Evolutionary conservation across 2,797 vertebrate species (phyloP).

Genomic region (Otolemur crassicaudatus): DNA sequence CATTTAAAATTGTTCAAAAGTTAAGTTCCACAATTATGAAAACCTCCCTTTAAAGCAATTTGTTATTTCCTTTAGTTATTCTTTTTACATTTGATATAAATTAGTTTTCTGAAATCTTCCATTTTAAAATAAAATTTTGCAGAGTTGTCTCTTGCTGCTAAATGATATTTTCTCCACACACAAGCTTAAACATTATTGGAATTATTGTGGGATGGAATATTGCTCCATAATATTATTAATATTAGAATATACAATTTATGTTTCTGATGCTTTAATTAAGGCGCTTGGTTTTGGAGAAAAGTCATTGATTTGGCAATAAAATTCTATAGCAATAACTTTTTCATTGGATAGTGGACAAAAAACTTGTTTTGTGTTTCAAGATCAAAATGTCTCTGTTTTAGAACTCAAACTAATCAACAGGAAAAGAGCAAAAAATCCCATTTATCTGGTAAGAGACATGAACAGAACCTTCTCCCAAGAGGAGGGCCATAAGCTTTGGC

Average conservation of each 20-base stretch:
- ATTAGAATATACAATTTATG: not conserved
- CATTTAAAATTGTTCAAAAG: not conserved
- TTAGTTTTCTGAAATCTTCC: not conserved
- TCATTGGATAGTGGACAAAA: constrained; percentile 2
- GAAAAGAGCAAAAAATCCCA: too few species aligned
- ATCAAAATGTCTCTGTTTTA: constrained; percentile 15
- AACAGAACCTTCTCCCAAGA: too few species aligned
- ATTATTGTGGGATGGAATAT: not conserved
- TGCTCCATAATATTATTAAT: not conserved
- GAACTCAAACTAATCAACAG: too few species aligned
- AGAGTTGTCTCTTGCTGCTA: not conserved
- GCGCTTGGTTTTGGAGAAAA: constrained; percentile 10
- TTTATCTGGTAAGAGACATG: too few species aligned
- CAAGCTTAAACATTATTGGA: not conserved
- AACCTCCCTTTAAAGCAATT: constrained; percentile 15
- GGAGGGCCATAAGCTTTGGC: not conserved
- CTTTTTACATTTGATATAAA: not conserved
- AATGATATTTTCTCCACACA: not conserved
- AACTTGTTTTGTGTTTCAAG: not conserved
- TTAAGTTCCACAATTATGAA: not conserved
- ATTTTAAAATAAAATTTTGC: constrained; percentile 21
- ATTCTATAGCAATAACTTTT: not conserved
- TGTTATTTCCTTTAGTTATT: not conserved
- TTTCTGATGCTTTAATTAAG: constrained; percentile 13
- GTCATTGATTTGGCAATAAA: not conserved